Percentiles rank a stretch among this genome's conserved stretches.
Conservation (phyloP, 2,888 invertebrate genomes). For the Tipula vernalis region DNA sequence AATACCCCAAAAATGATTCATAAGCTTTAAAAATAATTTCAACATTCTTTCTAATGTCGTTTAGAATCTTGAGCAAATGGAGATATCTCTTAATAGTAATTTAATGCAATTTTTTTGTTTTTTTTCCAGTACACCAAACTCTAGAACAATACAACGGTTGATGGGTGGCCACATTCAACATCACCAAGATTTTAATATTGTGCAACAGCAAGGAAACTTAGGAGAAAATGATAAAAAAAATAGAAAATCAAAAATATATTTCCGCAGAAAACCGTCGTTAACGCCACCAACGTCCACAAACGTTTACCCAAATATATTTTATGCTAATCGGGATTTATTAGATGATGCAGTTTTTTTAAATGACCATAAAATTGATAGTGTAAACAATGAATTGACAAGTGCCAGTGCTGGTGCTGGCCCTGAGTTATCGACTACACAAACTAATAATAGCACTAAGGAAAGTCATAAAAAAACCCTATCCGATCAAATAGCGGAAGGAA, state of each 20-base stretch:
- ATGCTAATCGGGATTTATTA: slow-evolving; percentile 18
- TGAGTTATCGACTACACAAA: slow-evolving; percentile 31
- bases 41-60: background rate
- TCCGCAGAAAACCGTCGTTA: slow-evolving; percentile 19
- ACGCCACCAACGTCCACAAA: background rate
- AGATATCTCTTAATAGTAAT: background rate
- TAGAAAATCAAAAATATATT: slow-evolving; percentile 19
- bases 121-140: background rate
- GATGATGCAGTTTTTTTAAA: slow-evolving; percentile 29
- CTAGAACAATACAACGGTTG: slow-evolving; percentile 48
- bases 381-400: slow-evolving; percentile 54
- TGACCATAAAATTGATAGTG: slow-evolving; percentile 35
- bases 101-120: background rate
- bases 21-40: too few species aligned
- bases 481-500: slow-evolving; percentile 84
- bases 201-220: slow-evolving; percentile 9
- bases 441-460: slow-evolving; percentile 34
- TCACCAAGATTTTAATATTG: slow-evolving; percentile 18
- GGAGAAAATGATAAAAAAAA: slow-evolving; percentile 17
- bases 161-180: slow-evolving; percentile 53
- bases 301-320: slow-evolving; percentile 14
- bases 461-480: slow-evolving; percentile 73
- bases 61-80: background rate
- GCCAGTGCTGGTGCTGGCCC: slow-evolving; percentile 59
- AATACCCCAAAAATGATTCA: background rate